These are phyloP conservation scores for Siniperca undulata DNA, from an alignment of 2,797 vertebrate genomes.

Conservation along the genomic window DNA sequence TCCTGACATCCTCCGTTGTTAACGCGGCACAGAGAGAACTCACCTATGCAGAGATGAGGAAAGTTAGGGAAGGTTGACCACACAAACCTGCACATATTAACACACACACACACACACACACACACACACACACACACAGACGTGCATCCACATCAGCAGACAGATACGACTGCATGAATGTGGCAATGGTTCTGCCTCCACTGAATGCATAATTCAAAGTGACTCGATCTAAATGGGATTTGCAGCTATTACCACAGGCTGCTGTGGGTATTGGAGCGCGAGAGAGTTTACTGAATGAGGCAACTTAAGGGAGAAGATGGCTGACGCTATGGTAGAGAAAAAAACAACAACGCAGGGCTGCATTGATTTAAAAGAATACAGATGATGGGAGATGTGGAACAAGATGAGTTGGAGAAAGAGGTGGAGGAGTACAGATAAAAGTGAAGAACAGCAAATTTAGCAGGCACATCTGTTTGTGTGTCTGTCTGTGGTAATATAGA, in stretches of 20 bases:
- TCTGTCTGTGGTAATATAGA: constrained; percentile 11
- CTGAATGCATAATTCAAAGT: constrained; percentile 64
- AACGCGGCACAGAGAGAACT: constrained; percentile 92
- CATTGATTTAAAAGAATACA: constrained; percentile 20
- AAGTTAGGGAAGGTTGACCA: constrained; percentile 13
- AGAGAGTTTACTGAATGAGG: constrained; percentile 50
- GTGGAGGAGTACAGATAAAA: not conserved
- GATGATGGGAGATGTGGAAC: constrained; percentile 6
- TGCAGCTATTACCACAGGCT: constrained; percentile 45
- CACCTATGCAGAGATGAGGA: constrained; percentile 83
- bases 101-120: constrained; percentile 10
- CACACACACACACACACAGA: constrained; percentile 8
- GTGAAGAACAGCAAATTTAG: constrained; percentile 7
- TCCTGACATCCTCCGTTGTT: constrained; percentile 97
- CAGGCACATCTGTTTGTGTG: not conserved
- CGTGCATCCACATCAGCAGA: constrained; percentile 33
- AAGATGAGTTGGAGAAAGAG: constrained; percentile 10
- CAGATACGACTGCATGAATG: constrained; percentile 25
- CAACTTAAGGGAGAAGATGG: constrained; percentile 40
- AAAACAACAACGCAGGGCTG: not conserved
- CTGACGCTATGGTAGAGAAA: not conserved
- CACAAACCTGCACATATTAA: not conserved
- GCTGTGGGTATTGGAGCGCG: constrained; percentile 35
- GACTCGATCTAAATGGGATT: constrained; percentile 75
- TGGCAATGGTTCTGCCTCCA: constrained; percentile 30